Percentiles rank a stretch among this genome's conserved stretches.
These are phyloP conservation scores for Thera obeliscata DNA, from an alignment of 2,888 invertebrate species.

Conservation along the genomic window DNA sequence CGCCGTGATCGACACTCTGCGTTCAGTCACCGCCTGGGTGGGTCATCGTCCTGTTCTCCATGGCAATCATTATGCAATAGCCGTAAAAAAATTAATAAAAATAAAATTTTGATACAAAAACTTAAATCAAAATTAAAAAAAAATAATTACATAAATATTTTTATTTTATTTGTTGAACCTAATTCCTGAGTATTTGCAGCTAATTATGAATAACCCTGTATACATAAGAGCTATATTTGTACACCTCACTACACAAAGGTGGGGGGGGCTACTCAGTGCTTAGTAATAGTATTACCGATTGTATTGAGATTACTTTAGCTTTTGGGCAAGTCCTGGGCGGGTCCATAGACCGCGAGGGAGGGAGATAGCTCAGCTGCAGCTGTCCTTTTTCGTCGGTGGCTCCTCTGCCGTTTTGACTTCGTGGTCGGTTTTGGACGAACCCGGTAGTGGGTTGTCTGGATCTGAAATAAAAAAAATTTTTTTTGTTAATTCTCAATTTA, in stretches of 20 bases:
- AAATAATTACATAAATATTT: too few species aligned
- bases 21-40: too few species aligned
- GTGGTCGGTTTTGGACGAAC: conserved; percentile 63
- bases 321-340: conserved; percentile 74
- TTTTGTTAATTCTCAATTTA: not conserved
- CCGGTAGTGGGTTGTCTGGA: conserved; percentile 60
- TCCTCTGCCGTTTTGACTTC: conserved; percentile 57
- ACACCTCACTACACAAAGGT: conserved; percentile 57
- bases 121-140: too few species aligned
- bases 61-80: too few species aligned
- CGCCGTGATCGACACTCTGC: too few species aligned
- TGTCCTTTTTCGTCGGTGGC: conserved; percentile 57
- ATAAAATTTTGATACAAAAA: too few species aligned
- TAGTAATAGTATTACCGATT: conserved; percentile 74
- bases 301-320: conserved; percentile 81
- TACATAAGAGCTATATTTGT: conserved; percentile 56
- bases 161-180: too few species aligned
- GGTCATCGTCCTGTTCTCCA: too few species aligned
- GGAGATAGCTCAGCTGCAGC: conserved; percentile 74
- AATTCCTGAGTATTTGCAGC: too few species aligned
- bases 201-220: too few species aligned
- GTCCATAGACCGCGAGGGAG: conserved; percentile 57
- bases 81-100: too few species aligned
- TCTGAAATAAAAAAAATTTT: conserved; percentile 57
- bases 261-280: conserved; percentile 64